These are phyloP conservation scores for Tubulanus polymorphus DNA, from an alignment of 2,888 invertebrate species.

Conservation along the genomic window DNA sequence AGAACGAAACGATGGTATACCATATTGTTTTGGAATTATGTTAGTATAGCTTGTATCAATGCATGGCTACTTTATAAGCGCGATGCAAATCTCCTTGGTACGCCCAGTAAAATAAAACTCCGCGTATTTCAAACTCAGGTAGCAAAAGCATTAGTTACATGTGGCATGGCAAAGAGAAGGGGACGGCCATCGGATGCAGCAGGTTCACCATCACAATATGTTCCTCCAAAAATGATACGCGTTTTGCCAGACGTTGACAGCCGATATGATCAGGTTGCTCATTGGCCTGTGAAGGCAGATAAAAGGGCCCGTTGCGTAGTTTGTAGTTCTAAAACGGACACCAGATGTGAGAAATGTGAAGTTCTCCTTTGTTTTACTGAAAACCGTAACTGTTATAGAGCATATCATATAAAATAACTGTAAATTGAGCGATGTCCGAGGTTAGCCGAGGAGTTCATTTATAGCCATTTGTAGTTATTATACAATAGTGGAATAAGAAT, in stretches of 20 bases:
- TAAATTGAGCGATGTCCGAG: too few relatives aligned
- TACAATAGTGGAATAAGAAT: too few relatives aligned
- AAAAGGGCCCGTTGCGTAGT: conserved; percentile 1
- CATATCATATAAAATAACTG: too few relatives aligned
- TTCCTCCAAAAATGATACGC: not conserved
- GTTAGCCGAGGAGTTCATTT: too few relatives aligned
- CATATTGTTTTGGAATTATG: conserved; percentile 8
- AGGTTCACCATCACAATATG: too few relatives aligned
- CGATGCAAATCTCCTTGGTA: not conserved
- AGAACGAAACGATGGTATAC: conserved; percentile 8
- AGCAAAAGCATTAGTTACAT: not conserved
- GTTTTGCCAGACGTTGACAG: conserved; percentile 1
- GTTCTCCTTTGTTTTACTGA: conserved; percentile 3
- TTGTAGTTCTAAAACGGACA: not conserved
- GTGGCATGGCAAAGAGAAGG: not conserved
- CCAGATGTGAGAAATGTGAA: not conserved
- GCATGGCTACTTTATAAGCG: conserved; percentile 6
- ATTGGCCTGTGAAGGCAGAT: conserved; percentile 10
- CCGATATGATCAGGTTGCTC: conserved; percentile 4
- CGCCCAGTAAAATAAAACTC: not conserved
- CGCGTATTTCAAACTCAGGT: conserved; percentile 2
- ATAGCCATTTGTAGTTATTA: too few relatives aligned
- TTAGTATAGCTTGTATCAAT: conserved; percentile 5
- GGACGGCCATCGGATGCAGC: too few relatives aligned
- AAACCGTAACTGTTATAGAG: too few relatives aligned